phyloP scores from a whole-genome alignment of 2,113 vertebrate species.

The Anas platyrhynchos region DNA sequence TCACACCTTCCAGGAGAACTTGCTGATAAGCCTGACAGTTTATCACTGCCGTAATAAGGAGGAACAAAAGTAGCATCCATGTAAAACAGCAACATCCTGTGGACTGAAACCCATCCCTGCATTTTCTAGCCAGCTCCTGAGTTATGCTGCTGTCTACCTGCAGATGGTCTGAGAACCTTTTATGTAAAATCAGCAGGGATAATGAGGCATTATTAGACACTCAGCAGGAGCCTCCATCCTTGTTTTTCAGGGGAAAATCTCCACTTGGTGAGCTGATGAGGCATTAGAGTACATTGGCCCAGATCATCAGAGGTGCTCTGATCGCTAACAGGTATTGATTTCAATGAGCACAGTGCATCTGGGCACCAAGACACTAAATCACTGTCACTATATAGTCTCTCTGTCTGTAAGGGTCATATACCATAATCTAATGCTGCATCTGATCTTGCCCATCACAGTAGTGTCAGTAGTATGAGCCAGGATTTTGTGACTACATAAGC shows the following conservation, averaged over 20 bases:
- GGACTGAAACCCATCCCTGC: background rate
- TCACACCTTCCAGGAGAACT: conserved; percentile 17
- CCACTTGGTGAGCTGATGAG: background rate
- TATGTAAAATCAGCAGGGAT: conserved; percentile 39
- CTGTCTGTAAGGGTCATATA: background rate
- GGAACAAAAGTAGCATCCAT: rapidly evolving
- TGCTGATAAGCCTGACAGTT: conserved; percentile 22
- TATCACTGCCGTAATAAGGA: conserved; percentile 1
- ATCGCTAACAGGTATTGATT: conserved; percentile 37
- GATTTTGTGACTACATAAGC: background rate
- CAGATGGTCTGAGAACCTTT: conserved; percentile 33
- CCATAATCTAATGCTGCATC: background rate
- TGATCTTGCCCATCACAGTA: background rate
- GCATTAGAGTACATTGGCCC: background rate
- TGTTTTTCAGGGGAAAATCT: background rate
- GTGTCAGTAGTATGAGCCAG: background rate
- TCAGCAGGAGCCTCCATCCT: background rate
- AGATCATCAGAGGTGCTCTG: background rate
- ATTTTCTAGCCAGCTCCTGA: background rate
- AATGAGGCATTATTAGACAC: conserved; percentile 38
- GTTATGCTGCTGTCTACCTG: background rate
- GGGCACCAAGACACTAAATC: conserved; percentile 20
- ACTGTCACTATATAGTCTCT: background rate
- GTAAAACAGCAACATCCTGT: background rate
- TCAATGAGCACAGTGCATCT: background rate